Evolutionary conservation across 2,113 vertebrate genomes (phyloP), one percentile per base, ranked within the genome.

Genomic region (Brachypteracias leptosomus): DNA sequence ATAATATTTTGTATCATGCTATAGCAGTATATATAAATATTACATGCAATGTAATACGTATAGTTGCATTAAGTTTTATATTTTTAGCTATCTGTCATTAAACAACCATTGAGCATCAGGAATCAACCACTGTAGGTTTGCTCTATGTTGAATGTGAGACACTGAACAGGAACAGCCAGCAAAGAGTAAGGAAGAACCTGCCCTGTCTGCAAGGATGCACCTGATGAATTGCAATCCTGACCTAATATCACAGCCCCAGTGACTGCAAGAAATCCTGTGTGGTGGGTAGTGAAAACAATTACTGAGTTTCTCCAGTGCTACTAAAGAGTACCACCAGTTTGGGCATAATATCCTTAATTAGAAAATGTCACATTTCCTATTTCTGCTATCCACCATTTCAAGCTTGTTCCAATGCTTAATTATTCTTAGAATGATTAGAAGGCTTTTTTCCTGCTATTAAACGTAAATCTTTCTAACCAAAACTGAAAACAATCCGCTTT

Each of bases 21-120:
- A 13, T 13, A 81, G 31, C 3, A 79, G 8, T 16, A 38, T 12
- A 36, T 15, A 47, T 10, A 57, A 73, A 61, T 47, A 38, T 35
- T 54, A 31, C 9, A 29, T 26, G 31, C 17, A 58, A 15, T 51
- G 3, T 5, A 21, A n/a, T 25, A 49, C 1, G 0, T 4, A 22
- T 4, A 29, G 51, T 47, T 80, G 46, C 10, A 40, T 13, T 36
- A 28, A 6, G 14, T 31, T 38, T 52, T 51, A 28, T 36, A n/a
- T 57, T 44, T 67, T 68, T 25, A 49, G 13, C 29, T 47, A 22
- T 15, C 11, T 74, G 29, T 57, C 46, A 70, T 51, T 61, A 73
- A 76, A 21, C 4, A 75, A 24, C 24, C 36, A 29, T 1, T 55
- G 16, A 86, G 4, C 49, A 55, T 15, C 24, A 68, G n/a, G 10